Percentiles rank a stretch among this genome's conserved stretches.
Evolutionary conservation across 1,140 invertebrate genomes (phyloP).

Genomic region (Apocrypta bakeri): DNA sequence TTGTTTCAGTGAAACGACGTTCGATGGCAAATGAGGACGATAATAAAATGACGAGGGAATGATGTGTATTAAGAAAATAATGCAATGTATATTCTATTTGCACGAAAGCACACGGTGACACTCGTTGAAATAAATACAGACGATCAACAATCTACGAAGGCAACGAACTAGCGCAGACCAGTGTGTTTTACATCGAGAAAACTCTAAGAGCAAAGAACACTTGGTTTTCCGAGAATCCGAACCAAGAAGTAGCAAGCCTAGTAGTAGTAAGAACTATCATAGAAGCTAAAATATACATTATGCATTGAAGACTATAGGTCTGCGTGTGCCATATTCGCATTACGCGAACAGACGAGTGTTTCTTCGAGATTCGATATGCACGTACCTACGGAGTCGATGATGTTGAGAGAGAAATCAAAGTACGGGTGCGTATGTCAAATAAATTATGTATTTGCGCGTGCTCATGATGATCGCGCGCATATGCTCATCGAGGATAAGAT

Average conservation of each 20-base stretch:
- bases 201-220: no score
- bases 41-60: background rate
- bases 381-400: background rate
- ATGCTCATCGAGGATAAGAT: background rate
- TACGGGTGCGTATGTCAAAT: no score
- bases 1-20: background rate
- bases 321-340: background rate
- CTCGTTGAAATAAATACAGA: conserved; percentile 5
- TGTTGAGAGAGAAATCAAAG: background rate
- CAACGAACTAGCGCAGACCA: background rate
- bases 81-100: background rate
- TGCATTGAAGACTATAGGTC: background rate
- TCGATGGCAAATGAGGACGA: conserved; percentile 39
- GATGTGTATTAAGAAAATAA: background rate
- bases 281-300: no score
- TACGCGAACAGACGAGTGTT: background rate
- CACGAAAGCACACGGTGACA: background rate
- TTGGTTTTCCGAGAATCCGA: no score
- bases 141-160: background rate
- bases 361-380: background rate
- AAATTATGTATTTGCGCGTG: no score
- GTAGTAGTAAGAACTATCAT: background rate
- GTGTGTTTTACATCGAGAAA: no score
- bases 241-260: no score
- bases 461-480: background rate